Conservation (phyloP, 2,888 invertebrate genomes). For the Cheilosia scutellata region DNA sequence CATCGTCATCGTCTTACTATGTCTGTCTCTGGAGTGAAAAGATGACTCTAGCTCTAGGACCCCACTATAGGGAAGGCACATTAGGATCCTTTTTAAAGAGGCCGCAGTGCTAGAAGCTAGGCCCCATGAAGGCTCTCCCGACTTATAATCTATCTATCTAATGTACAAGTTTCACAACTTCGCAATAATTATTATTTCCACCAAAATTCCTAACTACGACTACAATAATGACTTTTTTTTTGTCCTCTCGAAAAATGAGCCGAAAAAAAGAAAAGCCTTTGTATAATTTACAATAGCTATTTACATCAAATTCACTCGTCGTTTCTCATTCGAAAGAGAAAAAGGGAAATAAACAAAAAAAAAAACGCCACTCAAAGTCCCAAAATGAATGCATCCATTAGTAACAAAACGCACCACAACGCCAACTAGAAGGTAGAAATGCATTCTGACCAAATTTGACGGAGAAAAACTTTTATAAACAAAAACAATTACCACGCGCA, state of each 20-base stretch:
- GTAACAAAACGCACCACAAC: constrained; percentile 39
- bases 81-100: no score
- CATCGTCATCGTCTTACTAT: no score
- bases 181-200: neutral
- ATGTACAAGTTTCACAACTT: neutral
- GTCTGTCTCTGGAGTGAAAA: no score
- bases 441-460: constrained; percentile 63
- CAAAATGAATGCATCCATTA: constrained; percentile 66
- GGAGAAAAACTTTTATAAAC: constrained; percentile 57
- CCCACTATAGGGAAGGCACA: no score
- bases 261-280: constrained; percentile 13
- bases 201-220: neutral
- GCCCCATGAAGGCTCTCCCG: no score
- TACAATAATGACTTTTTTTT: neutral
- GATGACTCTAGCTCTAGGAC: no score
- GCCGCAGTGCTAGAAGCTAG: no score
- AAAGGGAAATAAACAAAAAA: no score
- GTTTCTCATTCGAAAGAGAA: constrained; percentile 33
- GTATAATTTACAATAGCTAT: constrained; percentile 59
- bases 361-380: constrained; percentile 1
- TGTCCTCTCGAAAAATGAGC: neutral
- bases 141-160: no score
- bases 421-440: constrained; percentile 52
- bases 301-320: constrained; percentile 65
- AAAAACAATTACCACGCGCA: constrained; percentile 69